Base-by-base conservation (phyloP, 2,797 vertebrate species). In the Ceyx erithaca region DNA sequence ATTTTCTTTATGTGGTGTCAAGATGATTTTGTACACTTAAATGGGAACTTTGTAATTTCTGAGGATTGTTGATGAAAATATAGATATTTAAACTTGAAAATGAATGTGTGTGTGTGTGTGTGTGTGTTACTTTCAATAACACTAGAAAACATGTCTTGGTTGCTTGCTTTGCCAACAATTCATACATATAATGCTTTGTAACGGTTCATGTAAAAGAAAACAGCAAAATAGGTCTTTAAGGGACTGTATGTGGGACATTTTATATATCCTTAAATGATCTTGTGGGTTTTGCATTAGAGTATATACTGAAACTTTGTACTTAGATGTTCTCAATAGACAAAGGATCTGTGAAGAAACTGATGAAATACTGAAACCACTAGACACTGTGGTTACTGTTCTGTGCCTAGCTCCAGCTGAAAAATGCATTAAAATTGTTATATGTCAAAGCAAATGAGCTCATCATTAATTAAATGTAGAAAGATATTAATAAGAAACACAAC, bases 21-120 rank as follows among this genome's bases (percentile, higher is more conserved):
- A 54, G 55, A 84, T 52, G 66, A 62, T 63, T 93, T 89, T 88
- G 48, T 79, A 51, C 26, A 54, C 82, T 92, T 88, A 54, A 89
- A 79, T 12, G 80, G 88, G 72, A 76, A 69, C 76, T 90, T 89
- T 68, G 21, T 93, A 81, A 90, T 63, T 28, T 90, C 79, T 93
- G 62, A 87, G 15, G 37, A 57, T 21, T 48, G 6, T 48, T 72
- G 26, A 43, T 62, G 72, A 20, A n/a, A 70, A 67, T 69, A 49
- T 43, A 78, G 52, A 51, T 77, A 69, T 55, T 68, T 58, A 72
- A 57, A 43, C 23, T 67, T 54, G n/a, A 80, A 68, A 40, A 14
- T 14, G 37, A 40, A 6, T 40, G 3, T 40, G 37, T 40, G 37
- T 40, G 37, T 40, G 37, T 40, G 37, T 14, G 37, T 40, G 37